Evolutionary conservation across 2,888 invertebrate species (phyloP).

Genomic region (Julus scanicus): DNA sequence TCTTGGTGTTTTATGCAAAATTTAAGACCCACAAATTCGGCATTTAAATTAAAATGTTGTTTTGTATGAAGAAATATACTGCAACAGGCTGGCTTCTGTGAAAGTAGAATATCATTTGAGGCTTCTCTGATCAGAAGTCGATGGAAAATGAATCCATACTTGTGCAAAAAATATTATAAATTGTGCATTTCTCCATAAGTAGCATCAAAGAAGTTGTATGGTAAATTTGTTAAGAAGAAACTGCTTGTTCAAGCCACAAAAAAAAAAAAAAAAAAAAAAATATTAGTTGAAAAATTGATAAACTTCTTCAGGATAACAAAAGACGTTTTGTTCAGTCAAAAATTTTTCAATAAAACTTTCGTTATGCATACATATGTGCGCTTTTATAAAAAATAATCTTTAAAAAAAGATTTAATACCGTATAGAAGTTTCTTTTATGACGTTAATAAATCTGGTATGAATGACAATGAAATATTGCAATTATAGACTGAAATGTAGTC

Average conservation of each 20-base stretch:
- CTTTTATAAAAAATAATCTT: neutral
- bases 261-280: neutral
- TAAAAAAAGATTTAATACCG: neutral
- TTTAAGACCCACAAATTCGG: neutral
- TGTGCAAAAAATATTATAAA: neutral
- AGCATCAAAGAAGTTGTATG: neutral
- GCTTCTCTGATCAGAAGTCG: neutral
- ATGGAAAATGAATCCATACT: neutral
- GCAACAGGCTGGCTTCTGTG: neutral
- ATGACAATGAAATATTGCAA: neutral
- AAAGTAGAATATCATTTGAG: neutral
- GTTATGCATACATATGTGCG: neutral
- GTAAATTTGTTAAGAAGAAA: neutral
- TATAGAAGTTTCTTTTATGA: neutral
- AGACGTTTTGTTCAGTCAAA: neutral
- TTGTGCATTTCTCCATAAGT: neutral
- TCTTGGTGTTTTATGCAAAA: neutral
- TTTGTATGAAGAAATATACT: neutral
- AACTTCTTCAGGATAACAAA: neutral
- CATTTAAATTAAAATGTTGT: neutral
- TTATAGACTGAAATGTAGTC: neutral
- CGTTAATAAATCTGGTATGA: neutral
- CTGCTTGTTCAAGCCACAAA: neutral
- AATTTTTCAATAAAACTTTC: neutral
- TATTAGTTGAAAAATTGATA: neutral